Base-by-base conservation (phyloP, 1,140 invertebrate species). In the Muscidifurax raptorellus region DNA sequence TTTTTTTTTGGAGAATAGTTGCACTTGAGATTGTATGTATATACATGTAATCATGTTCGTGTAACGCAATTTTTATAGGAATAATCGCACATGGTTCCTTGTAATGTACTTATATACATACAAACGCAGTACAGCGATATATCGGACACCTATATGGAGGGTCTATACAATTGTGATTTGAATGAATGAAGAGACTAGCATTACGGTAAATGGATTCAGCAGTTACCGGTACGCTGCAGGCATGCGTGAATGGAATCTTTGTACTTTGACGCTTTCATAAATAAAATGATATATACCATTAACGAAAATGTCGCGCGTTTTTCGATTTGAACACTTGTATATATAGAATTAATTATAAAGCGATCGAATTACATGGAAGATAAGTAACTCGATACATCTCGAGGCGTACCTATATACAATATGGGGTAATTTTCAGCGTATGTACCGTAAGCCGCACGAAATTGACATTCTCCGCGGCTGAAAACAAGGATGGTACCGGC, bases 381-480 rank as follows among this genome's bases (percentile, higher is more conserved):
- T n/a, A n/a, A 27, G 15, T 32, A 30, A 71, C 12, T 30, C 67
- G 27, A 32, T 27, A 12, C 25, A 71, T 32, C 27, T 4, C 36
- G 10, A 40, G 0, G 67, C 9, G 27, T 13, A 13, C 67, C 0
- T 0, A 6, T 0, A 15, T 13, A 10, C 12, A 40, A 71, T 78
- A n/a, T 10, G 28, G 10, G 25, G 13, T 59, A 47, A 83, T 78
- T 83, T 78, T 25, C 47, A 22, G 25, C 25, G 66, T 3, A 22
- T 47, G 10, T 75, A 82, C 85, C 76, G 80, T 83, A 86, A 83
- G 71, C 75, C 28, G 40, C 12, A 74, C 47, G 28, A 82, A 82
- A 85, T 82, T 85, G 84, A 81, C 79, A 80, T 85, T 85, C 84
- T 80, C 47, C 59, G 79, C 27, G 66, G 64, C 28, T 59, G 64